phyloP scores from a whole-genome alignment of 30 jellyfish, hydroid and myxozoan species.

The Chironex yamaguchii region DNA sequence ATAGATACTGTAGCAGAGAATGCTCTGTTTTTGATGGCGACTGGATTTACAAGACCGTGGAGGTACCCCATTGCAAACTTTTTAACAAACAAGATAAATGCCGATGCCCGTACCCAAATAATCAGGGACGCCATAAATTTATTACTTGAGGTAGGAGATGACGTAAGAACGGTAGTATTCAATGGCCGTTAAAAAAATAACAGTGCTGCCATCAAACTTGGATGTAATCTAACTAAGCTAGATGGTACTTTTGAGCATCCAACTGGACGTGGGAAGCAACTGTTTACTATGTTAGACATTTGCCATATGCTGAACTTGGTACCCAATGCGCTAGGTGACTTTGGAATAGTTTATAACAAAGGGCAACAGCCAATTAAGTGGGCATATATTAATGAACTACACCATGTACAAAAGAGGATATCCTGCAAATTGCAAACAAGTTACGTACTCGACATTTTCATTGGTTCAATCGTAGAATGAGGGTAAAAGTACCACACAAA shows the following conservation, averaged over 20 bases:
- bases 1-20: slow-evolving; percentile 6
- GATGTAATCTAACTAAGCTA: slow-evolving; percentile 2
- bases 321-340: too few species aligned
- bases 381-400: slow-evolving; percentile 6
- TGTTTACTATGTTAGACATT: too few species aligned
- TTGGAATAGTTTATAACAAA: not conserved
- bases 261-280: too few species aligned
- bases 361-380: slow-evolving; percentile 5
- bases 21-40: slow-evolving; percentile 33
- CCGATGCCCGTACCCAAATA: slow-evolving; percentile 5
- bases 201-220: not conserved
- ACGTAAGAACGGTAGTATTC: not conserved
- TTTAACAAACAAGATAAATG: slow-evolving; percentile 6
- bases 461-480: slow-evolving; percentile 56
- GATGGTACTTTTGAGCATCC: slow-evolving; percentile 52
- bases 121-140: slow-evolving; percentile 2
- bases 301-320: too few species aligned
- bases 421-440: slow-evolving; percentile 47
- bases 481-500: slow-evolving; percentile 55
- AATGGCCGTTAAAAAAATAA: slow-evolving; percentile 4
- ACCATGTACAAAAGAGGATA: slow-evolving; percentile 35
- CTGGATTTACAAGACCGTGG: too few species aligned
- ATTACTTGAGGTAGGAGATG: slow-evolving; percentile 29
- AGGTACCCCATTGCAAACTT: slow-evolving; percentile 27
- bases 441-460: not conserved